These are phyloP conservation scores for Phalacrocorax aristotelis DNA, from an alignment of 2,113 vertebrate species.

Conservation along the genomic window DNA sequence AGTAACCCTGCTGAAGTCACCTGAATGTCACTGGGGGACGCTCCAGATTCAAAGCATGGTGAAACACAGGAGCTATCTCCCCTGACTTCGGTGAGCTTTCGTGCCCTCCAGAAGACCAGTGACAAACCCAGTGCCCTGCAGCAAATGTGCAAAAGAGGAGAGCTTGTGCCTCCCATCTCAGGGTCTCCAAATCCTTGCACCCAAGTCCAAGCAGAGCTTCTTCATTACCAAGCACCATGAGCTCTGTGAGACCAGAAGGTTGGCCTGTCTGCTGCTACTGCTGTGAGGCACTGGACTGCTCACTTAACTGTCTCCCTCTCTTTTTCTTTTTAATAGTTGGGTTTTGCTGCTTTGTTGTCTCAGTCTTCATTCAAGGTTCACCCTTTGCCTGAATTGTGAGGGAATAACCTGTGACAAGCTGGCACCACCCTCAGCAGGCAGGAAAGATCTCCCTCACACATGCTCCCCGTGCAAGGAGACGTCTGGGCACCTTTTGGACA, in stretches of 20 bases:
- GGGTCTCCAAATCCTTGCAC: not conserved
- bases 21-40: not conserved
- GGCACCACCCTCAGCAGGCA: not conserved
- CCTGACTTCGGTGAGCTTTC: fast-evolving
- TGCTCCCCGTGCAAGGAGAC: not conserved
- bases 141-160: not conserved
- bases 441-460: not conserved
- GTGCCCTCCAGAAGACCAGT: not conserved
- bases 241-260: not conserved
- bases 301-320: not conserved
- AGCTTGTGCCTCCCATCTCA: not conserved
- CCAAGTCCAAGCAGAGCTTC: not conserved
- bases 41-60: not conserved
- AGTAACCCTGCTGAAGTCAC: not conserved
- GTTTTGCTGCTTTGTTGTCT: not conserved
- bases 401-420: not conserved
- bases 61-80: not conserved
- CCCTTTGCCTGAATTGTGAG: not conserved
- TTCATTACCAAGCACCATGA: not conserved
- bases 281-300: not conserved
- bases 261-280: not conserved
- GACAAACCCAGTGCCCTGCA: not conserved
- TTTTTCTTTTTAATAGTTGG: not conserved
- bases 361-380: not conserved
- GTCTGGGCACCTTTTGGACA: not conserved